Evolutionary conservation across 2,888 invertebrate species (phyloP), one percentile per base, ranked within the genome.

Genomic region (Xestia sexstrigata): DNA sequence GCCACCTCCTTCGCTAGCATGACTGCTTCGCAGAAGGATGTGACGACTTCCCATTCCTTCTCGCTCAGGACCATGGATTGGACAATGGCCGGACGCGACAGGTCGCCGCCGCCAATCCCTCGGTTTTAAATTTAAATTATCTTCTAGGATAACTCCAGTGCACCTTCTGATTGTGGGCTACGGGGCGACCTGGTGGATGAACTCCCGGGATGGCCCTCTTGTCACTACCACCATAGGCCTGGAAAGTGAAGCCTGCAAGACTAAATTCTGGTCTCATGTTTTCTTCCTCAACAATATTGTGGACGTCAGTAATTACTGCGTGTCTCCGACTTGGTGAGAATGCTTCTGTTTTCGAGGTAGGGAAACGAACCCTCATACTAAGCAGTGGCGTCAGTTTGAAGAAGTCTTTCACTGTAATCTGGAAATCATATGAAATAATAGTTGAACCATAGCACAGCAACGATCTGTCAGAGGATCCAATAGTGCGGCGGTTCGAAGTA

Each of bases 191-290:
- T 87, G 87, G 87, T 89, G 89, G 89, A 23, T 77, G 6, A 20
- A 70, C 39, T 70, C 76, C 6, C 76, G 89, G 3, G 76, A 78
- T 20, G 88, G 89, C 5, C 90, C 89, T 13, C 78, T 89, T 0
- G 70, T 82, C 8, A 13, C 84, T 2, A 63, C 81, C 8, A 77
- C 81, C 3, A 81, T 90, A n/a, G 89, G 83, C 39, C 62, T 72
- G 23, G 76, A 88, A 47, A 82, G 78, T 42, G 69, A 67, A 5
- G 71, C 76, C 15, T 90, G 90, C 45, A 77, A 70, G 23, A 62
- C 63, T 9, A 90, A 89, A 68, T 89, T 89, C 73, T 90, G 90
- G 90, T 70, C 77, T 0, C 89, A 90, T 45, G 74, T 79, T 0
- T 85, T 90, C 63, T 88, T 70, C 42, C 0, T 86, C 13, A 88